Evolutionary conservation across 2,888 invertebrate species (phyloP).

Genomic region (Teleogryllus oceanicus): DNA sequence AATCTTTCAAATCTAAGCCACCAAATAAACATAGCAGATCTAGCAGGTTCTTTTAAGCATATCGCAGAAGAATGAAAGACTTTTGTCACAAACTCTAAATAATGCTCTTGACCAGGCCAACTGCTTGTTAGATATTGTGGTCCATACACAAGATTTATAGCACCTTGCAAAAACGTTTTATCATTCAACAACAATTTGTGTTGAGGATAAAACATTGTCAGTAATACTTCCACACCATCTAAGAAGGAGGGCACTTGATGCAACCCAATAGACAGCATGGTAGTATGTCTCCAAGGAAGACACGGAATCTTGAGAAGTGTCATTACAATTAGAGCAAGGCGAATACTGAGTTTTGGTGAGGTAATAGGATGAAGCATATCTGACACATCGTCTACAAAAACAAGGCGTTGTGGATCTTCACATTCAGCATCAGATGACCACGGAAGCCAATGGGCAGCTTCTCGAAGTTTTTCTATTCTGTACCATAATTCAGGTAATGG

Average conservation of each 20-base stretch:
- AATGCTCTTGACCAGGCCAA: slow-evolving; percentile 58
- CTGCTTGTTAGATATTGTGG: slow-evolving; percentile 58
- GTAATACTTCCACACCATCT: slow-evolving; percentile 53
- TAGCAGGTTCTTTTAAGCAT: slow-evolving; percentile 50
- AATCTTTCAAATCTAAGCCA: slow-evolving; percentile 62
- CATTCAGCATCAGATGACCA: slow-evolving; percentile 49
- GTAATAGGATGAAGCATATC: slow-evolving; percentile 68
- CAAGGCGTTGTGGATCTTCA: slow-evolving; percentile 63
- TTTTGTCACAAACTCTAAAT: slow-evolving; percentile 53
- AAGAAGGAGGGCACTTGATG: slow-evolving; percentile 50
- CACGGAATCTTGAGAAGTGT: slow-evolving; percentile 57
- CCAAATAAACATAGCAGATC: slow-evolving; percentile 57
- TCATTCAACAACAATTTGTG: slow-evolving; percentile 45
- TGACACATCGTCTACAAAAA: slow-evolving; percentile 60
- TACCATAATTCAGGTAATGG: slow-evolving; percentile 72
- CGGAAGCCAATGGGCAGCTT: slow-evolving; percentile 67
- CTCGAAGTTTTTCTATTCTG: slow-evolving; percentile 69
- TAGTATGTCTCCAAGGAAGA: slow-evolving; percentile 48
- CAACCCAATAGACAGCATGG: slow-evolving; percentile 38
- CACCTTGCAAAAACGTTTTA: slow-evolving; percentile 49
- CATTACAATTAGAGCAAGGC: slow-evolving; percentile 51
- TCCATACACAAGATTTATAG: slow-evolving; percentile 42
- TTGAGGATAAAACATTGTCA: slow-evolving; percentile 45
- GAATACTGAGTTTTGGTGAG: slow-evolving; percentile 56
- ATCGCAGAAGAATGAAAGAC: slow-evolving; percentile 54